Conservation (phyloP, 1,140 invertebrate species). For the Eueides isabella region DNA sequence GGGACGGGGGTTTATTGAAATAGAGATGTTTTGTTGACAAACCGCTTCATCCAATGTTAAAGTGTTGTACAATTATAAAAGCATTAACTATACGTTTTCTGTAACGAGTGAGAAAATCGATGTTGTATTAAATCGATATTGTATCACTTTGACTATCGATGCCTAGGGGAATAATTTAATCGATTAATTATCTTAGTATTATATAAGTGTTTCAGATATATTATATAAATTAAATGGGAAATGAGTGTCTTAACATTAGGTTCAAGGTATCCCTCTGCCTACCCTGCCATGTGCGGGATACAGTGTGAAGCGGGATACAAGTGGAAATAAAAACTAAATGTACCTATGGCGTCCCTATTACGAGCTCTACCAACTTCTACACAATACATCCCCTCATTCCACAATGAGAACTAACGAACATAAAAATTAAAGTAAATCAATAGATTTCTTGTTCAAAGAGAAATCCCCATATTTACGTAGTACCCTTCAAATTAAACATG, state of each 20-base stretch:
- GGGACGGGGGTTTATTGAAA: not conserved
- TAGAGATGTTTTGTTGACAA: not conserved
- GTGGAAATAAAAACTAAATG: no score
- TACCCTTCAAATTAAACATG: slow-evolving; percentile 53
- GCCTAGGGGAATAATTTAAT: not conserved
- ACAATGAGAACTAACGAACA: slow-evolving; percentile 13
- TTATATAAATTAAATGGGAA: not conserved
- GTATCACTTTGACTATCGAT: no score
- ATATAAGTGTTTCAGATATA: not conserved
- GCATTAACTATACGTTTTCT: not conserved
- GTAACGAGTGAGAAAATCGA: no score
- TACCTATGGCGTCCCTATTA: not conserved
- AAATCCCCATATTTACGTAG: slow-evolving; percentile 43
- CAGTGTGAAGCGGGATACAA: no score
- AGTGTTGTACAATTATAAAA: not conserved
- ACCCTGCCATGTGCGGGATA: no score
- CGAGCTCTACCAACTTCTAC: not conserved
- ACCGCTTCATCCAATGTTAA: not conserved
- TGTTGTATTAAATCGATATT: not conserved
- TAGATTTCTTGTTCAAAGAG: slow-evolving; percentile 16
- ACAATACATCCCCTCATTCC: not conserved
- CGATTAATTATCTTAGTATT: not conserved
- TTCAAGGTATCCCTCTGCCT: no score
- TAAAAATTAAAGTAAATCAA: slow-evolving; percentile 14
- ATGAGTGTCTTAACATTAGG: no score